Evolutionary conservation across 2,113 vertebrate genomes (phyloP), one percentile per base, ranked within the genome.

Genomic region (Raphicerus campestris): DNA sequence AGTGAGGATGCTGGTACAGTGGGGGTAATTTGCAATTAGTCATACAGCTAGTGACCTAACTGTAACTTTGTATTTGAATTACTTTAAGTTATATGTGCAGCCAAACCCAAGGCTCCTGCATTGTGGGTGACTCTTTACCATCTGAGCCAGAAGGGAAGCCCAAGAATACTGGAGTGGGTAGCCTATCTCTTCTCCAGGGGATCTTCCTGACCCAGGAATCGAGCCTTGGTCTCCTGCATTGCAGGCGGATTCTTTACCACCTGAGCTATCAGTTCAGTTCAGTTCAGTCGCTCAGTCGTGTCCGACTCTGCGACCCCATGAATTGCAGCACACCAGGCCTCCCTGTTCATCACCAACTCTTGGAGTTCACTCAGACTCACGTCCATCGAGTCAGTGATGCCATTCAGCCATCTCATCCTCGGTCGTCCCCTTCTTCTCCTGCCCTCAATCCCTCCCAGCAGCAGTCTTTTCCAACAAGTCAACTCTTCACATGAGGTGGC

Each of bases 71-170:
- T 28, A 80, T 13, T 56, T 53, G 28, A 93, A 45, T 45, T 28
- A 89, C 30, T 66, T 81, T 77, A 89, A 92, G 75, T 85, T 35
- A 91, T 42, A 80, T 35, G 39, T 51, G 39, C 20, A 61, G n/a
- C 63, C 2, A 5, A 70, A 70, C 63, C 63, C 63, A 70, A 35
- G 17, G 19, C n/a, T 70, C 63, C 17, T 10, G 9, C n/a, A 35
- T 35, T 20, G 63, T 7, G 0, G n/a, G n/a, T 2, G n/a, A 35
- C 10, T 70, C 63, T 70, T 20, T 6, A 70, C n/a, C n/a, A 70
- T 17, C n/a, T 70, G 19, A 70, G 63, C 63, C n/a, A 70, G 19
- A 66, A 35, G 16, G 32, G 17, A 19, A 66, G 63, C 32, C 63
- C 32, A 66, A 66, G 63, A 70, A 70, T 35, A 20, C 5, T 20